Percentiles rank a stretch among this genome's conserved stretches.
phyloP scores from a whole-genome alignment of 2,113 vertebrate genomes.

The Callospermophilus lateralis region DNA sequence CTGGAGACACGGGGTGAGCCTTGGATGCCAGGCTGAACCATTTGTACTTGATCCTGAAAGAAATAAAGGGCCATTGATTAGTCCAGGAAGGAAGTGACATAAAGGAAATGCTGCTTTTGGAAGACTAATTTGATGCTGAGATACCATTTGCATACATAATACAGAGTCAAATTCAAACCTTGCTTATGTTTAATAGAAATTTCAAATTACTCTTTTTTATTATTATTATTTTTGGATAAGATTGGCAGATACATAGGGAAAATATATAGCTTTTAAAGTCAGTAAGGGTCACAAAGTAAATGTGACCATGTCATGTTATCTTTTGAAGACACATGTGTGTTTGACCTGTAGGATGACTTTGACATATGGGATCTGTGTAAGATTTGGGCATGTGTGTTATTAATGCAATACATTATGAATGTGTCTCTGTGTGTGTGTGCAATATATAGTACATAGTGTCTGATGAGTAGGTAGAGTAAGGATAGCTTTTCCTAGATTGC shows the following conservation, averaged over 20 bases:
- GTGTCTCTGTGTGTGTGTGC: neutral
- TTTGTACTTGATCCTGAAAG: constrained; percentile 74
- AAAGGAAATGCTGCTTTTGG: constrained; percentile 72
- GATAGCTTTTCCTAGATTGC: constrained; percentile 81
- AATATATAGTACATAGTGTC: constrained; percentile 35
- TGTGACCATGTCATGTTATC: neutral
- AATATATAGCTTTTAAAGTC: constrained; percentile 1
- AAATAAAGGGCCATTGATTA: constrained; percentile 77
- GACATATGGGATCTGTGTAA: neutral
- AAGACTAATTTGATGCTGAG: constrained; percentile 65
- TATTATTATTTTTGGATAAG: neutral
- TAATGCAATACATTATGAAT: neutral
- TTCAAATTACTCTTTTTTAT: neutral
- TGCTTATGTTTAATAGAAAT: constrained; percentile 5
- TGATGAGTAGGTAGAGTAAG: constrained; percentile 72
- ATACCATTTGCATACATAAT: constrained; percentile 71
- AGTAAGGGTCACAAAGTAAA: neutral
- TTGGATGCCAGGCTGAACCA: constrained; percentile 57
- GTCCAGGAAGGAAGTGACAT: constrained; percentile 75
- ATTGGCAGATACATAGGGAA: neutral
- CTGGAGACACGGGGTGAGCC: constrained; percentile 45
- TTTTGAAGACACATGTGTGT: neutral
- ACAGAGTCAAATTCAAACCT: constrained; percentile 58
- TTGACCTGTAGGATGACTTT: neutral
- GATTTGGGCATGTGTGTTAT: neutral